Percentiles rank a stretch among this genome's conserved stretches.
Evolutionary conservation across 2,888 invertebrate genomes (phyloP).

Genomic region (Leucoma salicis): DNA sequence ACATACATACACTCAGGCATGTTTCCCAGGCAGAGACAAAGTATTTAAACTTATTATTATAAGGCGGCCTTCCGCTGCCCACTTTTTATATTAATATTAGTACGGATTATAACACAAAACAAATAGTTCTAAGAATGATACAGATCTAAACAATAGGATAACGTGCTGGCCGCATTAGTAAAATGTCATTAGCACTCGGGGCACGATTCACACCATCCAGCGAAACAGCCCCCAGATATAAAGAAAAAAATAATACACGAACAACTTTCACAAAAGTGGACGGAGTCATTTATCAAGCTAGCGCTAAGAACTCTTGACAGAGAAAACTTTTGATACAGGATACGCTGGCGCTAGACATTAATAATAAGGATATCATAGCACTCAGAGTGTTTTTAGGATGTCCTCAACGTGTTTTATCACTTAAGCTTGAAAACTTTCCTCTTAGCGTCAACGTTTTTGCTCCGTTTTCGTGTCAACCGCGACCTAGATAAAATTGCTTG

Average conservation of each 20-base stretch:
- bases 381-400: conserved; percentile 67
- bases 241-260: conserved; percentile 53
- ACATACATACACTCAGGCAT: too few species aligned
- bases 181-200: conserved; percentile 54
- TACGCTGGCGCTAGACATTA: conserved; percentile 75
- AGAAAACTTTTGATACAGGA: conserved; percentile 78
- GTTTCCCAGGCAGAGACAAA: too few species aligned
- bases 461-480: conserved; percentile 33
- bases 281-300: conserved; percentile 79
- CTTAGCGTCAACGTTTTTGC: conserved; percentile 54
- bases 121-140: conserved; percentile 40
- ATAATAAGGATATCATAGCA: conserved; percentile 76
- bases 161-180: conserved; percentile 48
- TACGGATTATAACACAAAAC: conserved; percentile 1
- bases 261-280: conserved; percentile 70
- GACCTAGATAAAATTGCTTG: conserved; percentile 44
- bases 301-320: conserved; percentile 78
- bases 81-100: conserved; percentile 7
- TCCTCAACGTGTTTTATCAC: conserved; percentile 72
- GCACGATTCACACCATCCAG: conserved; percentile 58
- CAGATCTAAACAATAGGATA: conserved; percentile 49
- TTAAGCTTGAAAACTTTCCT: conserved; percentile 65
- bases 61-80: too few species aligned
- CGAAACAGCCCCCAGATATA: conserved; percentile 51
- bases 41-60: too few species aligned